Percentiles rank a stretch among this genome's conserved stretches.
Evolutionary conservation across 2,888 invertebrate species (phyloP).

Genomic region (Andrena fulva): DNA sequence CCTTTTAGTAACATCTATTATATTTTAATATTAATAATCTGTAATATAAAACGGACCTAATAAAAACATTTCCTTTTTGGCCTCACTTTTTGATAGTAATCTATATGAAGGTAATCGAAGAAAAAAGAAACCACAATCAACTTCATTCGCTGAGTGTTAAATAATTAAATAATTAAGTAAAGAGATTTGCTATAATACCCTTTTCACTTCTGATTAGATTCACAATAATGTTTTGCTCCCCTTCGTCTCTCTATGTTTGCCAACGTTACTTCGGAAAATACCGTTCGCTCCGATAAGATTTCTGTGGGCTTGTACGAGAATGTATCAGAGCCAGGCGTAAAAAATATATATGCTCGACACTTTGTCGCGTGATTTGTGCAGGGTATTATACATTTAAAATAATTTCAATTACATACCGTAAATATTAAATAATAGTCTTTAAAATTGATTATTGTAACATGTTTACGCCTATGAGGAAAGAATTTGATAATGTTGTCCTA

Average conservation of each 20-base stretch:
- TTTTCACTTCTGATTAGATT: conserved; percentile 33
- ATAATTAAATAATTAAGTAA: conserved; percentile 72
- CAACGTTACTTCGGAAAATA: conserved; percentile 21
- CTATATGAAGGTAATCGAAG: conserved; percentile 72
- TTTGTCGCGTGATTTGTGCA: conserved; percentile 63
- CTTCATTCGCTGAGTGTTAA: conserved; percentile 52
- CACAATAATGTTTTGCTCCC: background rate
- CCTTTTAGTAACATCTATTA: conserved; percentile 75
- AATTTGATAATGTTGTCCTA: conserved; percentile 83
- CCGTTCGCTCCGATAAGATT: conserved; percentile 24
- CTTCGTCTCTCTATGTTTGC: background rate
- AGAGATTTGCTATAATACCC: conserved; percentile 64
- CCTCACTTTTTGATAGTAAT: conserved; percentile 76
- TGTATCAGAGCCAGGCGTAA: conserved; percentile 48
- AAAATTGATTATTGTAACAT: conserved; percentile 79
- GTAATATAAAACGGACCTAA: conserved; percentile 81
- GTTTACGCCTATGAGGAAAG: conserved; percentile 78
- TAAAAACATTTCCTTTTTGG: conserved; percentile 82
- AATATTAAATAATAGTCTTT: conserved; percentile 79
- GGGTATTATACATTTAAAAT: conserved; percentile 69
- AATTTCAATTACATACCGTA: conserved; percentile 64
- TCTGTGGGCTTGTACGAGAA: conserved; percentile 34
- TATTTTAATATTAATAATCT: conserved; percentile 78
- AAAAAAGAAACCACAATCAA: conserved; percentile 69
- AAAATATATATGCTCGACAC: conserved; percentile 56